A percentile compares a stretch with the other conserved stretches of the same genome.
phyloP scores from a whole-genome alignment of 2,113 vertebrate species.

The Seriola aureovittata region DNA sequence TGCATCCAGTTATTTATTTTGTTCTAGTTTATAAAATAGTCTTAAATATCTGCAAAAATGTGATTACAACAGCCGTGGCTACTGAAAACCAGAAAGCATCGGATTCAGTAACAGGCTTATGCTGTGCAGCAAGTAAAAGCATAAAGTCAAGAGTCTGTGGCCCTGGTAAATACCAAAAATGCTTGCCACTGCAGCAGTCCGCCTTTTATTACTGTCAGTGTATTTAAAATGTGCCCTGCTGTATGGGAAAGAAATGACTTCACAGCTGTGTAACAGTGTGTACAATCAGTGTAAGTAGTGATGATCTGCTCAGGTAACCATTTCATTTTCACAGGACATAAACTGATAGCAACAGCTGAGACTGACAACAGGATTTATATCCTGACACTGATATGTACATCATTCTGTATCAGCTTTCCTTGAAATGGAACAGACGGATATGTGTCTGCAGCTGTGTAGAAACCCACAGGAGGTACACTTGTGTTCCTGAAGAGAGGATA shows the following conservation, averaged over 20 bases:
- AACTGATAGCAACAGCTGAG: constrained; percentile 76
- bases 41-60: constrained; percentile 43
- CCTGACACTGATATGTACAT: constrained; percentile 69
- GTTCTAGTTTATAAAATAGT: constrained; percentile 34
- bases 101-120: constrained; percentile 5
- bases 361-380: constrained; percentile 74
- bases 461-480: constrained; percentile 50
- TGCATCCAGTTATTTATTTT: constrained; percentile 46
- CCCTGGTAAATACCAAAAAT: constrained; percentile 26
- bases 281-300: constrained; percentile 58
- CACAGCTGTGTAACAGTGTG: constrained; percentile 59
- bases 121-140: constrained; percentile 17
- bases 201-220: constrained; percentile 43
- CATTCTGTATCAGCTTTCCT: constrained; percentile 63
- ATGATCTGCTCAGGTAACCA: constrained; percentile 73
- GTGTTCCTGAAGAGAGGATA: constrained; percentile 22
- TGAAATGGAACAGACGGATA: constrained; percentile 52
- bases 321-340: constrained; percentile 71
- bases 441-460: constrained; percentile 67
- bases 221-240: constrained; percentile 57
- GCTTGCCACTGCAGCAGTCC: constrained; percentile 24
- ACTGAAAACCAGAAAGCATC: background rate
- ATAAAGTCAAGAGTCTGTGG: constrained; percentile 29
- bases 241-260: constrained; percentile 40
- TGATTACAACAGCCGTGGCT: background rate